A percentile compares a stretch with the other conserved stretches of the same genome.
Conservation (phyloP, 2,113 vertebrate species). For the Psittacula cyanocephala region DNA sequence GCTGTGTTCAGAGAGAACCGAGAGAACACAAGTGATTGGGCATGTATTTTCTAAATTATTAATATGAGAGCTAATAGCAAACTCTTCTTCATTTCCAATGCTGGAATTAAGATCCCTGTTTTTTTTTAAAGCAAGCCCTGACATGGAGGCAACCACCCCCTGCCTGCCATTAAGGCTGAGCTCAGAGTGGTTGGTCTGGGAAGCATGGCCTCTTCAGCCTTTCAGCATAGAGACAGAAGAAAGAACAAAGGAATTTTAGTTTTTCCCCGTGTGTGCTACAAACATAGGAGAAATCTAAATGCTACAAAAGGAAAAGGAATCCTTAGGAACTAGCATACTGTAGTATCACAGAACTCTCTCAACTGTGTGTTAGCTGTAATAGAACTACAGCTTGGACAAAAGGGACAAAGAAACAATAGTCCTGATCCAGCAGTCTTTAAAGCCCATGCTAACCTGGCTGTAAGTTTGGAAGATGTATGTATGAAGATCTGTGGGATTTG, state of each 20-base stretch:
- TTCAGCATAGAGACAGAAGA: not conserved
- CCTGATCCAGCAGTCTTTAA: not conserved
- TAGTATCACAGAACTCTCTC: not conserved
- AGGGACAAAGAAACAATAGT: not conserved
- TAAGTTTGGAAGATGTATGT: not conserved
- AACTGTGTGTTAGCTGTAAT: not conserved
- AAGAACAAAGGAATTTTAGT: constrained; percentile 42
- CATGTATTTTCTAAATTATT: constrained; percentile 77
- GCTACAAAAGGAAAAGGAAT: not conserved
- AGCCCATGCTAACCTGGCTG: not conserved
- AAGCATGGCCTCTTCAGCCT: constrained; percentile 2
- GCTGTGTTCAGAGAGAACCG: constrained; percentile 63
- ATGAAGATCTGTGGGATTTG: not conserved
- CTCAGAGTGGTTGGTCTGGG: not conserved
- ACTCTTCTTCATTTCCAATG: constrained; percentile 52
- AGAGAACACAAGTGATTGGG: constrained; percentile 69
- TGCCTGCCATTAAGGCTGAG: not conserved
- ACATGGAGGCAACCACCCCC: not conserved
- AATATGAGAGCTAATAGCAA: constrained; percentile 66
- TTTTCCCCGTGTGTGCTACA: not conserved
- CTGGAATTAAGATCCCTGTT: constrained; percentile 58
- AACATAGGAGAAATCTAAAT: not conserved
- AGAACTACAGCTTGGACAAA: not conserved
- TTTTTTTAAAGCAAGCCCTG: constrained; percentile 33
- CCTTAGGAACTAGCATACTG: fast-evolving